phyloP scores from a whole-genome alignment of 2,113 vertebrate genomes.

The Rhabdomys dilectus region DNA sequence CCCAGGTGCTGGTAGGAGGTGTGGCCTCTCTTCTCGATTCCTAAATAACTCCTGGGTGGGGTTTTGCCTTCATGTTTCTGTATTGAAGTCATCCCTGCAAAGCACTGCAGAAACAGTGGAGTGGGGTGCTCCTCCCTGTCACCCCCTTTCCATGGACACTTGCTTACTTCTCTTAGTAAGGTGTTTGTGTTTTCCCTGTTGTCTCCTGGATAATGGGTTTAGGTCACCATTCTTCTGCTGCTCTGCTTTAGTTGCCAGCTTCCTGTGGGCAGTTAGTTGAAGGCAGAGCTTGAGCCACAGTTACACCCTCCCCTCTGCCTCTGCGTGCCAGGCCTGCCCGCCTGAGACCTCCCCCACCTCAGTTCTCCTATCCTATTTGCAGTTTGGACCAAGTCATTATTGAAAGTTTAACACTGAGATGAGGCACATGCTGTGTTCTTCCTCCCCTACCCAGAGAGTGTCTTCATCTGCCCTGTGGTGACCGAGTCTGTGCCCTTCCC shows the following conservation, averaged over 20 bases:
- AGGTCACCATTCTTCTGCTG: not conserved
- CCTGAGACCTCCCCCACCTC: fast-evolving
- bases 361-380: not conserved
- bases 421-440: not conserved
- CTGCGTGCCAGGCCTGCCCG: not conserved
- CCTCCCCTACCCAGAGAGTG: not conserved
- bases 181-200: not conserved
- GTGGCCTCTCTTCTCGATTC: not conserved
- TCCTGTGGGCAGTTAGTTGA: not conserved
- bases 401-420: fast-evolving
- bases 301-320: fast-evolving
- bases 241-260: not conserved
- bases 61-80: not conserved
- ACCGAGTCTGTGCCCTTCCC: not conserved
- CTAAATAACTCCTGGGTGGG: not conserved
- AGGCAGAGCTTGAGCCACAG: not conserved
- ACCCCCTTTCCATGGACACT: not conserved
- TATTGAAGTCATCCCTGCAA: not conserved
- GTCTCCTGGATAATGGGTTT: not conserved
- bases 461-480: not conserved
- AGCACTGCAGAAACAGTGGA: not conserved
- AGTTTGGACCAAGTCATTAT: not conserved
- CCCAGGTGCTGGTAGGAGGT: not conserved
- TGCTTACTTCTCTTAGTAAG: not conserved
- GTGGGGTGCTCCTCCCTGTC: not conserved